These are phyloP conservation scores for Drosophila sturtevanti DNA, from an alignment of 1,140 invertebrate species.

Conservation along the genomic window DNA sequence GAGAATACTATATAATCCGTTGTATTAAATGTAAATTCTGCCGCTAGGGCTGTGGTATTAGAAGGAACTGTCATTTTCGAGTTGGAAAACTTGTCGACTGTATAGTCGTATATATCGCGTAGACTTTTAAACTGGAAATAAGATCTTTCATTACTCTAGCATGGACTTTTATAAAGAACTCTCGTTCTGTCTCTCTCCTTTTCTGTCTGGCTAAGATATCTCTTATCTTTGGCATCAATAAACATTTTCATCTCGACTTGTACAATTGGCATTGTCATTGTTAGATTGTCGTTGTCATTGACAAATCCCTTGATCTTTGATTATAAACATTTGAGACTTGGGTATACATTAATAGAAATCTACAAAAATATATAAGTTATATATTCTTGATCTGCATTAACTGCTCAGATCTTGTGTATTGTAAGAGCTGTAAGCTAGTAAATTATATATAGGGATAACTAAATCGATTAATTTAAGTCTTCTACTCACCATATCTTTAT, in stretches of 20 bases:
- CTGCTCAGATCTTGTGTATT: too few species aligned
- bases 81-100: background rate
- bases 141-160: background rate
- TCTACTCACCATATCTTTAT: too few species aligned
- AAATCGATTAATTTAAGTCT: too few species aligned
- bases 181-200: background rate
- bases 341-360: background rate
- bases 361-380: too few species aligned
- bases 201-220: background rate
- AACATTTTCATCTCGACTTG: background rate
- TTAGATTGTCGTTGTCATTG: background rate
- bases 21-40: slow-evolving; percentile 81
- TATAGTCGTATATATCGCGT: background rate
- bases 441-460: too few species aligned
- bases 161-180: background rate
- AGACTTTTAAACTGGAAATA: background rate
- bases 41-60: slow-evolving; percentile 38
- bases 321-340: background rate
- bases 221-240: background rate
- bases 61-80: slow-evolving; percentile 39
- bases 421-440: too few species aligned
- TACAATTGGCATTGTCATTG: background rate
- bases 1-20: slow-evolving; percentile 86
- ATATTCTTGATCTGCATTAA: too few species aligned
- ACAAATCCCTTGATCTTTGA: background rate